Evolutionary conservation across 2,113 vertebrate species (phyloP).

Genomic region (Gallinago jamesoni): DNA sequence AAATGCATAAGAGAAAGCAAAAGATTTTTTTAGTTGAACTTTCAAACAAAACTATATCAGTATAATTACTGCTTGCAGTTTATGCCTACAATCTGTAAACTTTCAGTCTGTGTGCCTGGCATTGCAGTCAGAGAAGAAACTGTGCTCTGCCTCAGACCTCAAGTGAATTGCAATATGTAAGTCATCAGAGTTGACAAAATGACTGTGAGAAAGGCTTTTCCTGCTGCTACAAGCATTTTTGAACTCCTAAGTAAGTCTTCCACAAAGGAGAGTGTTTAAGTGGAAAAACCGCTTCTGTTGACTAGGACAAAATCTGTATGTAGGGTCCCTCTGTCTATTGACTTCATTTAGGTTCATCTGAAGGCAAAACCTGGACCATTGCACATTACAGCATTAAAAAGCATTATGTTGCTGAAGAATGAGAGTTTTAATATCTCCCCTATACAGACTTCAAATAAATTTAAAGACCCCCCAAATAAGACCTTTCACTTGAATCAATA

Average conservation of each 20-base stretch:
- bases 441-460: background rate
- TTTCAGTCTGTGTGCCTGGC: background rate
- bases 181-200: background rate
- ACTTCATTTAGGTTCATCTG: background rate
- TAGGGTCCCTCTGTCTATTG: background rate
- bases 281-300: background rate
- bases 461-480: background rate
- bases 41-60: background rate
- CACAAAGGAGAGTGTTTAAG: background rate
- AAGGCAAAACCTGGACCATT: background rate
- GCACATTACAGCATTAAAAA: background rate
- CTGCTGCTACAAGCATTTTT: background rate
- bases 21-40: background rate
- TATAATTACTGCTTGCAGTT: background rate
- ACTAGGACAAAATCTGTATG: background rate
- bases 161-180: background rate
- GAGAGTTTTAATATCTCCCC: background rate
- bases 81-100: background rate
- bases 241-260: background rate
- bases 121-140: background rate
- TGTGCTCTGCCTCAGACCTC: background rate
- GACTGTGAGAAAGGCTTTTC: background rate
- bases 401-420: background rate
- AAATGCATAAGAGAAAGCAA: background rate
- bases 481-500: background rate